Evolutionary conservation across 2,888 invertebrate species (phyloP).

Genomic region (Noctuana brunneofusca): DNA sequence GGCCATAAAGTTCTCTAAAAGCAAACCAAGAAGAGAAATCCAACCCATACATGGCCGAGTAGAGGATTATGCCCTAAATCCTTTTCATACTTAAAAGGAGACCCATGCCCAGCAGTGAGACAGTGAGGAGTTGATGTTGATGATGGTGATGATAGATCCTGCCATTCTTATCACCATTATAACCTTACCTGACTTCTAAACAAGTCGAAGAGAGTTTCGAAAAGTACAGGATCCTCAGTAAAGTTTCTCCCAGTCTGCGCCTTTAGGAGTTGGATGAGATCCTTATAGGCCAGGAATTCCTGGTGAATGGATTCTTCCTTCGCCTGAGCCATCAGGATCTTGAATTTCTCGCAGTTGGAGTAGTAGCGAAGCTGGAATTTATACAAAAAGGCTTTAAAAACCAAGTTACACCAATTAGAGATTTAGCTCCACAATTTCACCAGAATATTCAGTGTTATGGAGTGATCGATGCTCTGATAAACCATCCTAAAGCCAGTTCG

Average conservation of each 20-base stretch:
- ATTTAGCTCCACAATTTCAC: no score
- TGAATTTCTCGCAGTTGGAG: constrained; percentile 67
- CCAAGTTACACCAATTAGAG: neutral
- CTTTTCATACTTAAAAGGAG: no score
- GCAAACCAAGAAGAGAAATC: no score
- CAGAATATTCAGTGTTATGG: no score
- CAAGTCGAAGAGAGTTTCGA: constrained; percentile 64
- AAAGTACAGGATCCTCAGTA: constrained; percentile 62
- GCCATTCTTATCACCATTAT: neutral
- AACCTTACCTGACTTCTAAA: constrained; percentile 63
- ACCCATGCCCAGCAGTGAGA: no score
- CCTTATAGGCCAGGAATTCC: constrained; percentile 61
- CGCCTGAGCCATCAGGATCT: constrained; percentile 55
- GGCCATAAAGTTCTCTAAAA: no score
- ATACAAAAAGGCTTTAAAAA: neutral
- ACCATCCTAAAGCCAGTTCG: no score
- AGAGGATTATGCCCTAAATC: no score
- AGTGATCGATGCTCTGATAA: no score
- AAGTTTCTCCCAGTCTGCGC: constrained; percentile 67
- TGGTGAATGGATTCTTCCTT: constrained; percentile 52
- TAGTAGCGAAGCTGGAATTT: constrained; percentile 69
- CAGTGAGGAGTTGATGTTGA: no score
- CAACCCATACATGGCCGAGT: no score
- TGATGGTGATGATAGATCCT: neutral
- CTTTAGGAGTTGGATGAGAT: constrained; percentile 56